phyloP scores from a whole-genome alignment of 2,888 invertebrate genomes.

The Noctua janthe region DNA sequence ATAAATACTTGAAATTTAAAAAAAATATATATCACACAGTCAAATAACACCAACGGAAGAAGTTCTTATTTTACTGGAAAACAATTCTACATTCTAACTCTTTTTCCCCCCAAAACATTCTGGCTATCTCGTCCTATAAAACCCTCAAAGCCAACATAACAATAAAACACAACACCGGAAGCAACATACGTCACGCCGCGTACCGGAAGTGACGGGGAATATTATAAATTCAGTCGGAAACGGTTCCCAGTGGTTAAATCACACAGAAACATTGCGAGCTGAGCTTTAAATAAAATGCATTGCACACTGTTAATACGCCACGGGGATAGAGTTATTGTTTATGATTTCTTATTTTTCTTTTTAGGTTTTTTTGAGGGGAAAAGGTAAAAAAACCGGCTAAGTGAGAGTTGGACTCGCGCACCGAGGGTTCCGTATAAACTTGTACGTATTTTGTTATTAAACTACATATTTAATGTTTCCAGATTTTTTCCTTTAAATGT shows the following conservation, averaged over 20 bases:
- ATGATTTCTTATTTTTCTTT: conserved; percentile 4
- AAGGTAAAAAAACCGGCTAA: background rate
- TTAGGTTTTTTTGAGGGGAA: background rate
- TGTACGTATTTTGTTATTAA: too few species aligned
- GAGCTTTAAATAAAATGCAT: conserved; percentile 57
- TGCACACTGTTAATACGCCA: conserved; percentile 17
- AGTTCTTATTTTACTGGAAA: background rate
- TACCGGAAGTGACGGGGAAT: conserved; percentile 72
- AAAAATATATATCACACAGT: background rate
- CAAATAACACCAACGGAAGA: background rate
- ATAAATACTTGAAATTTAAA: background rate
- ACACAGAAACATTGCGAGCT: conserved; percentile 68
- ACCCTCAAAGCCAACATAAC: conserved; percentile 46
- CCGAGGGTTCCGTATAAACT: too few species aligned
- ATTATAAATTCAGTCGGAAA: conserved; percentile 75
- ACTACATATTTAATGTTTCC: too few species aligned
- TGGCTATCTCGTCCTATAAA: background rate
- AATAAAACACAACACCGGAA: conserved; percentile 69
- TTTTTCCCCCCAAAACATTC: background rate
- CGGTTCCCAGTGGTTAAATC: conserved; percentile 74
- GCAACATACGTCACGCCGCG: conserved; percentile 70
- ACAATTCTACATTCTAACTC: background rate
- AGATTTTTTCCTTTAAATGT: too few species aligned
- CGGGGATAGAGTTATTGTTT: conserved; percentile 34
- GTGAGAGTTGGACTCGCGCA: too few species aligned